A percentile compares a stretch with the other conserved stretches of the same genome.
Conservation (phyloP, 2,113 vertebrate species). For the Rhinolophus sinicus region DNA sequence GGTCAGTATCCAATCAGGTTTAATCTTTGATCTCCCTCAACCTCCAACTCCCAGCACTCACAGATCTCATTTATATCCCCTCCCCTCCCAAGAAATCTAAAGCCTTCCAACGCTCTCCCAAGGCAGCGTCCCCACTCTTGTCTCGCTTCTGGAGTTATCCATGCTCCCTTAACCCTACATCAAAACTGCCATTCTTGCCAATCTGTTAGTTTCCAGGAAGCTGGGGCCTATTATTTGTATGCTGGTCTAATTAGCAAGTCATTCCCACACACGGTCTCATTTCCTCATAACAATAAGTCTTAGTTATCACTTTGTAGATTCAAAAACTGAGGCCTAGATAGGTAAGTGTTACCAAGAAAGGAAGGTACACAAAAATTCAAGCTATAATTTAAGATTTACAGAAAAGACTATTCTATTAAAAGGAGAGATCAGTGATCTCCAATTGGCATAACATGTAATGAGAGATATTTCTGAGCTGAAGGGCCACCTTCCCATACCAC, state of each 20-base stretch:
- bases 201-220: slow-evolving; percentile 1
- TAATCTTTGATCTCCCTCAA: neutral
- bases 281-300: neutral
- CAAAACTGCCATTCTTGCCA: neutral
- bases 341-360: neutral
- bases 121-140: neutral
- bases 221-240: neutral
- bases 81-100: neutral
- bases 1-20: neutral
- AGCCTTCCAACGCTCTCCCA: neutral
- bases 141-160: neutral
- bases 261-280: neutral
- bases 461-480: neutral
- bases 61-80: neutral
- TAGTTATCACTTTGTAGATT: slow-evolving; percentile 44
- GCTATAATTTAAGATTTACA: slow-evolving; percentile 22
- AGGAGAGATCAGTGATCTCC: neutral
- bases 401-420: neutral
- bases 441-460: neutral
- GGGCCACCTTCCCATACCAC: neutral
- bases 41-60: neutral
- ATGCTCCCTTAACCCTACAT: neutral
- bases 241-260: neutral
- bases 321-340: slow-evolving; percentile 29
- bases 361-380: slow-evolving; percentile 1